Conservation (phyloP, 92 coral and sea anemone genomes). For the Phenganax marumi region DNA sequence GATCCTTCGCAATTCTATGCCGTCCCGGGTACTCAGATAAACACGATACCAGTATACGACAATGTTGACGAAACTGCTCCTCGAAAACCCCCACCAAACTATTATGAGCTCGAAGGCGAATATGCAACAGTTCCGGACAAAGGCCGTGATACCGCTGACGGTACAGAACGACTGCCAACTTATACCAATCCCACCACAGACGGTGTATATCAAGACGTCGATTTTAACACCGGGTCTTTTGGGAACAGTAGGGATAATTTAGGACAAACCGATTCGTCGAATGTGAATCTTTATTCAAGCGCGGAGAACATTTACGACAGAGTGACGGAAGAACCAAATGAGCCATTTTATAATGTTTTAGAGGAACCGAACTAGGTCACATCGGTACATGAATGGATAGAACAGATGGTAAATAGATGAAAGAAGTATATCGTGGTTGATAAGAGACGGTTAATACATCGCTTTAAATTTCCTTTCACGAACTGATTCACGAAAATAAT, state of each 20-base stretch:
- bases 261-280: conserved; percentile 4
- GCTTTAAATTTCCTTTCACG: too few relatives aligned
- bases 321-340: conserved; percentile 3
- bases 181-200: not conserved
- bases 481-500: too few relatives aligned
- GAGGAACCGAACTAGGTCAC: conserved; percentile 11
- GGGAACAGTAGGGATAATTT: not conserved
- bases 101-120: conserved; percentile 12
- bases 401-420: too few relatives aligned
- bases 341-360: conserved; percentile 17
- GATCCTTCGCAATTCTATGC: not conserved
- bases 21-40: not conserved
- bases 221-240: not conserved
- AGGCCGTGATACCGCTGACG: not conserved
- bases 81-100: not conserved
- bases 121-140: not conserved
- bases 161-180: not conserved
- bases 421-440: too few relatives aligned
- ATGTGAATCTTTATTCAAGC: conserved; percentile 3
- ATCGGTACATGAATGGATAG: not conserved
- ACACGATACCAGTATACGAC: conserved; percentile 1
- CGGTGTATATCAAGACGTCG: not conserved
- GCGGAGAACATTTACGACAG: conserved; percentile 10
- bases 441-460: too few relatives aligned
- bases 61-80: not conserved